Base-by-base conservation (phyloP, 1,140 invertebrate species). In the Bombus affinis region DNA sequence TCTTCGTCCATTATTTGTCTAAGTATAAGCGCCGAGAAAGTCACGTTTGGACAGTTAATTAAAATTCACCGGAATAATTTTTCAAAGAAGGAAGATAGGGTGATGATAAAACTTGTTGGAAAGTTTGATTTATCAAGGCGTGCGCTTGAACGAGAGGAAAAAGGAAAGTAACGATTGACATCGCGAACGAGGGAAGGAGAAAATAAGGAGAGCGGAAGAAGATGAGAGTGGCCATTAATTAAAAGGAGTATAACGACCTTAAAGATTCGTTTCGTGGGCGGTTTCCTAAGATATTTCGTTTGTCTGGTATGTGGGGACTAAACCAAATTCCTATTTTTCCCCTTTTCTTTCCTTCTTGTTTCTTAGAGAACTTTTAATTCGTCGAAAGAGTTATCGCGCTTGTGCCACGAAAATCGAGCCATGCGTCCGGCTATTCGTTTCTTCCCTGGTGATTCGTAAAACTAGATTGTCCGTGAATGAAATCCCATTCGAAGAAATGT, bases 201-300 rank as follows among this genome's bases (percentile, higher is more conserved):
- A 77, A 88, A 81, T 86, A 82, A 87, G 83, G 66, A 79, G 91
- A 65, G 81, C 89, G 91, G 90, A 92, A 89, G 87, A 86, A 90
- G 68, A 85, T 39, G 84, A 91, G 86, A 86, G 83, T 90, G 84
- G 86, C 80, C 84, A 88, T 91, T 91, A 91, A 91, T 91, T 91
- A 91, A 88, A 74, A 90, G 44, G 77, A 91, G 90, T 76, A 90
- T 88, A 90, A 91, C 86, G 89, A 91, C 90, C 81, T 79, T 72
- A 82, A 42, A 74, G 65, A 86, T 90, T 90, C 83, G 88, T 90
- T 90, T 86, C 71, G 75, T 89, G 76, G 76, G 82, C 88, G 83
- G 86, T 86, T 78, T 88, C 75, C 86, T 86, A 90, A 90, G 86
- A 88, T 86, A 88, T 86, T 89, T 74, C 81, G 62, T 80, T 86